These are phyloP conservation scores for Apogon talboti DNA, from an alignment of 2,797 vertebrate species.

Conservation along the genomic window DNA sequence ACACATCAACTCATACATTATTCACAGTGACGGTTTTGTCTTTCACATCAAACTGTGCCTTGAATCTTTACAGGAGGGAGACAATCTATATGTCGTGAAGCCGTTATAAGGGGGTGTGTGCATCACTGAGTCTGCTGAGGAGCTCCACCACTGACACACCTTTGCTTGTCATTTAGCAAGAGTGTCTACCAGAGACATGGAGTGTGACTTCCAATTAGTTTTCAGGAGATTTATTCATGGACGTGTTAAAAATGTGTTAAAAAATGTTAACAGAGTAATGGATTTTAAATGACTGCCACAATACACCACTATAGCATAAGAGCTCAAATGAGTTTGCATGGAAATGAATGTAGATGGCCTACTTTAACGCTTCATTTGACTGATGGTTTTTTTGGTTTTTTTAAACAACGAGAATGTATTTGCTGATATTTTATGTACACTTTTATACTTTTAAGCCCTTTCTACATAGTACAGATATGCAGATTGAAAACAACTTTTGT, in stretches of 20 bases:
- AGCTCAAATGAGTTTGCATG: conserved; percentile 50
- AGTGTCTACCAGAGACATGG: conserved; percentile 53
- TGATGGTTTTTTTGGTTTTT: too few relatives aligned
- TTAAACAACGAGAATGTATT: conserved; percentile 18
- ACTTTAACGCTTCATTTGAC: conserved; percentile 47
- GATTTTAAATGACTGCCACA: conserved; percentile 62
- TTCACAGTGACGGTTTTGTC: background rate
- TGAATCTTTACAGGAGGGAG: conserved; percentile 28
- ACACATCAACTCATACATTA: conserved; percentile 15
- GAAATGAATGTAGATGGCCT: conserved; percentile 22
- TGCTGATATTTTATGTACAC: background rate
- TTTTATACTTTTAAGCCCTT: background rate
- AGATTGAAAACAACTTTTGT: too few relatives aligned
- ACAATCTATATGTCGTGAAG: conserved; percentile 39
- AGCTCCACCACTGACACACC: conserved; percentile 59
- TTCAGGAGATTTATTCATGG: conserved; percentile 73
- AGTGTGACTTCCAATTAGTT: conserved; percentile 78
- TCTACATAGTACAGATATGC: too few relatives aligned
- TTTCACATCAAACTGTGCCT: conserved; percentile 25
- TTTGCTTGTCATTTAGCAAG: conserved; percentile 68
- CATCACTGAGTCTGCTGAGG: conserved; percentile 45
- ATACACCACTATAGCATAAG: conserved; percentile 28
- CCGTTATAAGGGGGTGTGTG: conserved; percentile 49
- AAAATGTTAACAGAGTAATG: conserved; percentile 64
- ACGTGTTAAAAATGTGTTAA: conserved; percentile 65